Conservation (phyloP, 2,113 vertebrate genomes). For the Pteropus alecto region DNA sequence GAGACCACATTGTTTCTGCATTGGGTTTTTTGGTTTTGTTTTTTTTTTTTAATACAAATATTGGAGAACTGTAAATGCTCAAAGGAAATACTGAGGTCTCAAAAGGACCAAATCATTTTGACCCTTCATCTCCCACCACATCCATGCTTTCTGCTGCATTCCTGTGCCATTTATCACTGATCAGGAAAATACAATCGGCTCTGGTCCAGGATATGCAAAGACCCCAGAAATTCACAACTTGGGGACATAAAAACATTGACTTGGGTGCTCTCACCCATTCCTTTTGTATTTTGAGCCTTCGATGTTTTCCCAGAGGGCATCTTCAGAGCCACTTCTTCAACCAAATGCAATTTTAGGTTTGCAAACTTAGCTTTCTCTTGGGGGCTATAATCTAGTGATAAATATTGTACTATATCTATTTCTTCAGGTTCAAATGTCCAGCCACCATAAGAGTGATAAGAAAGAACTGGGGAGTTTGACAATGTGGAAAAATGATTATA, state of each 20-base stretch:
- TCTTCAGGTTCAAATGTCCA: neutral
- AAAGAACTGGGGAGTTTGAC: neutral
- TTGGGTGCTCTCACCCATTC: neutral
- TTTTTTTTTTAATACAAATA: neutral
- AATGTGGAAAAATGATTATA: neutral
- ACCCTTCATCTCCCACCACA: neutral
- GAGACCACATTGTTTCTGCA: neutral
- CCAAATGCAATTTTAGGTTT: constrained; percentile 2
- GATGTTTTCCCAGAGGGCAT: neutral
- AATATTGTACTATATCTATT: neutral
- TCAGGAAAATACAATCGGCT: neutral
- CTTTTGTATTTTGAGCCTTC: neutral
- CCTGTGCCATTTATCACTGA: neutral
- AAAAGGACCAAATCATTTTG: neutral
- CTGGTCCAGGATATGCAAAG: neutral
- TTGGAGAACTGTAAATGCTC: neutral
- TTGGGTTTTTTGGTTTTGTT: no score
- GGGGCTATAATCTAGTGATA: neutral
- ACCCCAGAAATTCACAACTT: neutral
- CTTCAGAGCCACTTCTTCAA: constrained; percentile 19
- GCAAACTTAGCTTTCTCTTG: neutral
- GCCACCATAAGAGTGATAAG: neutral
- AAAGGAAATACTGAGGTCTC: neutral
- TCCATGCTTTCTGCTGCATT: neutral
- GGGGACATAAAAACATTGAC: neutral